Evolutionary conservation across 2,888 invertebrate species (phyloP).

Genomic region (Dolichomitus sp.): DNA sequence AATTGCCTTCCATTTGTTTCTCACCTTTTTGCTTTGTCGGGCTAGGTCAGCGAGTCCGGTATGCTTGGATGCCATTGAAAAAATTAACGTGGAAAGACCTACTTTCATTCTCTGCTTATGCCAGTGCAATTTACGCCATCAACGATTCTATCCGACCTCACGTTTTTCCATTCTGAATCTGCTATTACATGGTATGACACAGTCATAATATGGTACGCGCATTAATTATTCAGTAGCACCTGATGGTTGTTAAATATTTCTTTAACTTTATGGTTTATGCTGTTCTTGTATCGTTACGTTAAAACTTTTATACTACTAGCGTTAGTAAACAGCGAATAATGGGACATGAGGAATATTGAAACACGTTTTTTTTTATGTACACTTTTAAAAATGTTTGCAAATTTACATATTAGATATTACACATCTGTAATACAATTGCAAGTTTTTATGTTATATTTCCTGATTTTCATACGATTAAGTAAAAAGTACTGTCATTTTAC

Average conservation of each 20-base stretch:
- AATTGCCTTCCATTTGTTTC: conserved; percentile 40
- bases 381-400: no score
- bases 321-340: no score
- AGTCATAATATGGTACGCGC: neutral
- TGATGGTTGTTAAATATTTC: neutral
- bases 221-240: neutral
- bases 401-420: no score
- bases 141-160: neutral
- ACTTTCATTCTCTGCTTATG: neutral
- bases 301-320: neutral
- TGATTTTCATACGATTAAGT: no score
- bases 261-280: neutral
- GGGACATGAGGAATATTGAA: no score
- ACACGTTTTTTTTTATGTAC: no score
- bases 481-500: no score
- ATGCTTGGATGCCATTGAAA: neutral
- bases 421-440: no score
- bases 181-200: no score
- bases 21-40: conserved; percentile 13
- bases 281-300: neutral
- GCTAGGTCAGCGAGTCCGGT: conserved; percentile 9
- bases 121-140: neutral
- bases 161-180: neutral
- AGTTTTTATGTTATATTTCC: no score
- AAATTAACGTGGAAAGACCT: conserved; percentile 6